A percentile compares a stretch with the other conserved stretches of the same genome.
phyloP scores from a whole-genome alignment of 2,888 invertebrate species.

The Biston betularia region DNA sequence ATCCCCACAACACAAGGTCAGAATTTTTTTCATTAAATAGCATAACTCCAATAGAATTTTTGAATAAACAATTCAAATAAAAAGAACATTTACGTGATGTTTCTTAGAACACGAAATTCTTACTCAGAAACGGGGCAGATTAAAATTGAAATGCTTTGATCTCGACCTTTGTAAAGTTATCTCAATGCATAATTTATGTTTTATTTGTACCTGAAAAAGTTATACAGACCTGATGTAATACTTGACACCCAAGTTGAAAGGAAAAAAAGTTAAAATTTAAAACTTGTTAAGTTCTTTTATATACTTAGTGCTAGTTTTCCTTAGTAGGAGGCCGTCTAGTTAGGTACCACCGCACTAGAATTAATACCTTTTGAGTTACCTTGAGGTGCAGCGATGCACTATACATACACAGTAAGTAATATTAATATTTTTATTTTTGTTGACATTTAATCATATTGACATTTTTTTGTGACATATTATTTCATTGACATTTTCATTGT shows the following conservation, averaged over 20 bases:
- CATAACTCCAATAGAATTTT: constrained; percentile 10
- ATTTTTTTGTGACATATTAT: no score
- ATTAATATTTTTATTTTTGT: no score
- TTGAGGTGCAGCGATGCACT: no score
- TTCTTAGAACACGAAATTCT: constrained; percentile 32
- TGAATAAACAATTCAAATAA: constrained; percentile 36
- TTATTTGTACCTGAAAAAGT: constrained; percentile 3
- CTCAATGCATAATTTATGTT: constrained; percentile 12
- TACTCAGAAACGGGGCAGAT: constrained; percentile 23
- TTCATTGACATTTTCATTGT: no score
- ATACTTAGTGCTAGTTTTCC: no score
- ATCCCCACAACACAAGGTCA: background rate
- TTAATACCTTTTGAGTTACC: no score
- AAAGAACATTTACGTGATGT: constrained; percentile 32
- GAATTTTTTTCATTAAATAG: constrained; percentile 16
- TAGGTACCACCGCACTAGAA: no score
- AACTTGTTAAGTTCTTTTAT: no score
- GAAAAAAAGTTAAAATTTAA: no score
- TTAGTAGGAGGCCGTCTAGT: no score
- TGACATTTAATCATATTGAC: no score
- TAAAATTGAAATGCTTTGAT: constrained; percentile 14
- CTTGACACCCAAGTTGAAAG: background rate
- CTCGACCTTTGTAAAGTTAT: constrained; percentile 11
- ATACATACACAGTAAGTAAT: no score
- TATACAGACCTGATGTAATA: background rate